Conservation (phyloP, 2,113 vertebrate genomes). For the Marcusenius ussheri region DNA sequence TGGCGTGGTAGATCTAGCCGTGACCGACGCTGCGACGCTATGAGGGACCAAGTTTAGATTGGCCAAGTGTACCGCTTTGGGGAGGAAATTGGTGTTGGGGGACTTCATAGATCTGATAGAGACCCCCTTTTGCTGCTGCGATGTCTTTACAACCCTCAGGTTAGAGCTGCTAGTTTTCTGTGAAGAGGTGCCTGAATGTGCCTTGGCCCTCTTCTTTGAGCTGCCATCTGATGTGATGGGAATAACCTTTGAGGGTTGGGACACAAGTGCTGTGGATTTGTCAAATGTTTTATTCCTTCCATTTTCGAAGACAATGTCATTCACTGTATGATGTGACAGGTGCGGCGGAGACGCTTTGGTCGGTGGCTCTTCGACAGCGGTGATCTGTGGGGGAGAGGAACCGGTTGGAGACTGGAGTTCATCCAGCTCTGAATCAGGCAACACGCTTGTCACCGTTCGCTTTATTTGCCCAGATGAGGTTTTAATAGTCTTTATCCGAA, state of each 20-base stretch:
- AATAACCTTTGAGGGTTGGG: constrained; percentile 44
- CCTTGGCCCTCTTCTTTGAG: constrained; percentile 23
- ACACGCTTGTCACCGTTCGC: constrained; percentile 82
- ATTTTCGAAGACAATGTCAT: constrained; percentile 44
- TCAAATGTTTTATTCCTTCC: constrained; percentile 45
- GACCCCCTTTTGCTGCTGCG: constrained; percentile 43
- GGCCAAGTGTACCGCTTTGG: constrained; percentile 91
- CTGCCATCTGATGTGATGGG: constrained; percentile 40
- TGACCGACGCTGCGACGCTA: constrained; percentile 82
- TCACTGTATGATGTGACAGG: constrained; percentile 29
- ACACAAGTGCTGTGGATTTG: constrained; percentile 22
- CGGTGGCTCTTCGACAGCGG: constrained; percentile 60
- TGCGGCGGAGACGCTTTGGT: constrained; percentile 45
- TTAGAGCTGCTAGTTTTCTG: constrained; percentile 40
- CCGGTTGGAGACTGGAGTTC: constrained; percentile 74
- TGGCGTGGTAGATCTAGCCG: constrained; percentile 63
- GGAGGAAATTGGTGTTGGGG: constrained; percentile 67
- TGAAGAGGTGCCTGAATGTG: constrained; percentile 39
- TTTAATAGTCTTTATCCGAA: constrained; percentile 95
- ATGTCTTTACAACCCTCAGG: constrained; percentile 43
- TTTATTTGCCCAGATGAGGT: constrained; percentile 90
- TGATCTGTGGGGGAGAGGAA: constrained; percentile 66
- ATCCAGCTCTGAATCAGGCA: constrained; percentile 77
- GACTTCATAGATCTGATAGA: constrained; percentile 28
- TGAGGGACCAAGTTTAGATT: constrained; percentile 93